Conservation (phyloP, 2,113 vertebrate species). For the Rhadina sibilatrix region DNA sequence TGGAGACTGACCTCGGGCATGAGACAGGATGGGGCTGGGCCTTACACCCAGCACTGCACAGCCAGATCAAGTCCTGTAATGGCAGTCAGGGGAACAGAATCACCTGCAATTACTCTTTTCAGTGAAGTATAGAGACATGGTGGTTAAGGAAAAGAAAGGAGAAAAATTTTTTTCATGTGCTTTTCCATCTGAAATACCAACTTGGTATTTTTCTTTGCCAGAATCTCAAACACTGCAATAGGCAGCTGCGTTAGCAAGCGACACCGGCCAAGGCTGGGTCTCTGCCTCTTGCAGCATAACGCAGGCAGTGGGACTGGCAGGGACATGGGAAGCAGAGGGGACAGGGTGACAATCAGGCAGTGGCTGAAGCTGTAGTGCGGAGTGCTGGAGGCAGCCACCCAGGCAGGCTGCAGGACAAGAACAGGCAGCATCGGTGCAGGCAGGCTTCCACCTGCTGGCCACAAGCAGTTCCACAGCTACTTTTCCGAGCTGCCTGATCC, state of each 20-base stretch:
- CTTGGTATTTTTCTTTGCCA: background rate
- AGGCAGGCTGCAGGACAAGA: too few species aligned
- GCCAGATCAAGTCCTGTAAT: background rate
- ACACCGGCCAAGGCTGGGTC: accelerated
- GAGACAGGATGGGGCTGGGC: background rate
- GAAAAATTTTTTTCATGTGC: background rate
- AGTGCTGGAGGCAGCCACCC: background rate
- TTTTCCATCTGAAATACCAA: background rate
- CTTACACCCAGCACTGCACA: background rate
- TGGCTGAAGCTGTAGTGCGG: accelerated
- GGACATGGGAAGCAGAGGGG: background rate
- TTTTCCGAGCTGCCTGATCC: background rate
- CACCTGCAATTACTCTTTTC: background rate
- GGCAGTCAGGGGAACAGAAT: background rate
- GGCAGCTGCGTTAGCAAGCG: accelerated
- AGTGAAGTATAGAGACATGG: background rate
- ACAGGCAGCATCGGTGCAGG: background rate
- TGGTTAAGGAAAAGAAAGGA: background rate
- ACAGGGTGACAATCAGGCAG: background rate
- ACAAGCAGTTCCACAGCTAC: background rate
- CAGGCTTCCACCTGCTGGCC: slow-evolving; percentile 45
- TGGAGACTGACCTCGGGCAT: background rate
- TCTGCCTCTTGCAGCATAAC: accelerated
- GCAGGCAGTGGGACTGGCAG: background rate
- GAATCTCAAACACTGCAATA: background rate